phyloP scores from a whole-genome alignment of 2,888 invertebrate genomes.

The Plutella xylostella region DNA sequence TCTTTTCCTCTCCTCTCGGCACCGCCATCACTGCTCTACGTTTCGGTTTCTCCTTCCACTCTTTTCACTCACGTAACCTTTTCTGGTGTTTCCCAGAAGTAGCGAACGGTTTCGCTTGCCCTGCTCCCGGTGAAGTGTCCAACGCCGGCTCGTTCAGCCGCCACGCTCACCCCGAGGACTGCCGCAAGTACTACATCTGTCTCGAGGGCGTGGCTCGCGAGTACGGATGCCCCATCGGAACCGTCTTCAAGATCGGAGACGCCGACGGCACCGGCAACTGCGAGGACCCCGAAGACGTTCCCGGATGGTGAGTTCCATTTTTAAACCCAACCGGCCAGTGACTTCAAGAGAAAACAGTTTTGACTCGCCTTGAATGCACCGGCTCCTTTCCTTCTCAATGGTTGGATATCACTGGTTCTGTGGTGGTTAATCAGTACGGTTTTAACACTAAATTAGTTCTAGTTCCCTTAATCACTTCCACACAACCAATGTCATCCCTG shows the following conservation, averaged over 20 bases:
- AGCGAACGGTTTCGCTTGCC: slow-evolving; percentile 90
- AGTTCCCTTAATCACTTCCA: slow-evolving; percentile 42
- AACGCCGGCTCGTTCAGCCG: slow-evolving; percentile 92
- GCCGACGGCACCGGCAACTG: slow-evolving; percentile 92
- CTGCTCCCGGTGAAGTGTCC: slow-evolving; percentile 83
- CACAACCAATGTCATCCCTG: slow-evolving; percentile 50
- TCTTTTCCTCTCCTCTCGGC: no score
- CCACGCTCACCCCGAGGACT: slow-evolving; percentile 94
- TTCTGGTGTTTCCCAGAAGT: slow-evolving; percentile 76
- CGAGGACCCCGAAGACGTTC: slow-evolving; percentile 95
- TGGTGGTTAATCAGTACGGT: slow-evolving; percentile 35
- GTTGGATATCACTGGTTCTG: slow-evolving; percentile 41
- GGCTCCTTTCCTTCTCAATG: slow-evolving; percentile 39
- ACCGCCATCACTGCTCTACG: no score
- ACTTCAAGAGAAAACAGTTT: slow-evolving; percentile 37
- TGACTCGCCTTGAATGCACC: slow-evolving; percentile 40
- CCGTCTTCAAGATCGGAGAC: slow-evolving; percentile 95
- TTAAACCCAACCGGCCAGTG: slow-evolving; percentile 20
- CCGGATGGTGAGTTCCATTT: slow-evolving; percentile 85
- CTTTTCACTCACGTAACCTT: slow-evolving; percentile 42
- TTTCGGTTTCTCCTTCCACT: slow-evolving; percentile 39
- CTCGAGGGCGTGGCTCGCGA: slow-evolving; percentile 90
- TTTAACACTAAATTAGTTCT: slow-evolving; percentile 21
- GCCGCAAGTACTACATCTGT: slow-evolving; percentile 96
- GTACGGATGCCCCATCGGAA: slow-evolving; percentile 96